These are phyloP conservation scores for Gyps fulvus DNA, from an alignment of 2,113 vertebrate species.

Conservation along the genomic window DNA sequence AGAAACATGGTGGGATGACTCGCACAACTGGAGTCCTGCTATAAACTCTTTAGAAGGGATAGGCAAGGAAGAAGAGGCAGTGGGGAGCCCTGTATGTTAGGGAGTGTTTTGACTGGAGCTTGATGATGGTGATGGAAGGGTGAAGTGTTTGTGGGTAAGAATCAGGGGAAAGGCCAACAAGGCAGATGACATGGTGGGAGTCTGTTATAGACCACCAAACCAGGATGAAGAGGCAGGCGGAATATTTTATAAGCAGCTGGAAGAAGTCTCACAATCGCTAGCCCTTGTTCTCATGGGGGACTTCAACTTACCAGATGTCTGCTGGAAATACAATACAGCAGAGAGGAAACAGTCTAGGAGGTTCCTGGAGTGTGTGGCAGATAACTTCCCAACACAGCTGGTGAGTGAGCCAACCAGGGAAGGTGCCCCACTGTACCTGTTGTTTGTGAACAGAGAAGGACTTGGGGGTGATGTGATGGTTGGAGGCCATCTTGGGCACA, in stretches of 20 bases:
- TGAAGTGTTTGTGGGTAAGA: background rate
- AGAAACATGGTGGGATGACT: background rate
- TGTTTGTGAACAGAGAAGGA: background rate
- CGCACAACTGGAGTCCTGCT: background rate
- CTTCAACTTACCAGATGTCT: background rate
- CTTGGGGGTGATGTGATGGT: background rate
- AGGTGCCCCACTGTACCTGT: too few relatives aligned
- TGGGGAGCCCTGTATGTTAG: rapidly evolving
- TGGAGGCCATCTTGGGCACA: background rate
- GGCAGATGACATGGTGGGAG: background rate
- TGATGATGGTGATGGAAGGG: rapidly evolving
- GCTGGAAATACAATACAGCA: background rate
- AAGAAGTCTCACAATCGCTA: background rate
- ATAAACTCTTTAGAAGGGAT: background rate
- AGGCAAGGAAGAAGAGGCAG: background rate
- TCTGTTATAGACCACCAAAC: background rate
- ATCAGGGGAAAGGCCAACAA: background rate
- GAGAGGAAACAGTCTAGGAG: background rate
- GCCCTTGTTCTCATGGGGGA: background rate
- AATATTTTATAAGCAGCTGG: background rate
- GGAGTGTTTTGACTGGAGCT: background rate
- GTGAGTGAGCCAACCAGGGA: background rate
- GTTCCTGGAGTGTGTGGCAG: background rate
- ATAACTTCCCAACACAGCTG: background rate
- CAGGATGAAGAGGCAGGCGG: background rate